Conservation (phyloP, 2,113 vertebrate genomes). For the Bufo bufo region DNA sequence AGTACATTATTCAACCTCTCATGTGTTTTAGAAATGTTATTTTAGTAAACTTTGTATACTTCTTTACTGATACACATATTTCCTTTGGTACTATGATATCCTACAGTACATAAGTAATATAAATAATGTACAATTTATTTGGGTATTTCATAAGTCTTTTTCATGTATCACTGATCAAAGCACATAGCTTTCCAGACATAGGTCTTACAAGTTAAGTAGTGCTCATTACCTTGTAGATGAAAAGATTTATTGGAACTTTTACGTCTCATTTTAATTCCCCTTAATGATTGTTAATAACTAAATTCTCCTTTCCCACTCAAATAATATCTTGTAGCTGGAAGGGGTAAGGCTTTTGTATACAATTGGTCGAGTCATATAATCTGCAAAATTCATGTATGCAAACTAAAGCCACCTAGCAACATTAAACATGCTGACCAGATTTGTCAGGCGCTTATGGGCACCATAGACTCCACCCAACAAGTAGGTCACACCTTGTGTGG, state of each 20-base stretch:
- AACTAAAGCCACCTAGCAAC: neutral
- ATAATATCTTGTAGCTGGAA: constrained; percentile 3
- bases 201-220: neutral
- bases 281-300: constrained; percentile 18
- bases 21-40: too few relatives aligned
- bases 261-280: neutral
- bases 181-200: neutral
- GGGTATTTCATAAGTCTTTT: constrained; percentile 2
- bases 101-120: neutral
- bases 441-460: neutral
- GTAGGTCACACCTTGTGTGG: too few relatives aligned
- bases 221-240: constrained; percentile 11
- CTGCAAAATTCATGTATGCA: neutral
- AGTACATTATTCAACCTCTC: too few relatives aligned
- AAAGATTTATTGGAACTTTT: neutral
- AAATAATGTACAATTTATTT: neutral
- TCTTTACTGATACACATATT: too few relatives aligned
- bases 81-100: too few relatives aligned
- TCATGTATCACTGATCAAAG: constrained; percentile 20
- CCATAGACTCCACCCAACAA: neutral
- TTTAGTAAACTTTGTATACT: too few relatives aligned
- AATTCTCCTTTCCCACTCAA: neutral
- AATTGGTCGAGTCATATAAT: neutral
- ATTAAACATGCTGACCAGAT: neutral
- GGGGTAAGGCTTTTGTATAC: neutral